phyloP scores from a whole-genome alignment of 2,797 vertebrate genomes.

The Threskiornis aethiopicus region DNA sequence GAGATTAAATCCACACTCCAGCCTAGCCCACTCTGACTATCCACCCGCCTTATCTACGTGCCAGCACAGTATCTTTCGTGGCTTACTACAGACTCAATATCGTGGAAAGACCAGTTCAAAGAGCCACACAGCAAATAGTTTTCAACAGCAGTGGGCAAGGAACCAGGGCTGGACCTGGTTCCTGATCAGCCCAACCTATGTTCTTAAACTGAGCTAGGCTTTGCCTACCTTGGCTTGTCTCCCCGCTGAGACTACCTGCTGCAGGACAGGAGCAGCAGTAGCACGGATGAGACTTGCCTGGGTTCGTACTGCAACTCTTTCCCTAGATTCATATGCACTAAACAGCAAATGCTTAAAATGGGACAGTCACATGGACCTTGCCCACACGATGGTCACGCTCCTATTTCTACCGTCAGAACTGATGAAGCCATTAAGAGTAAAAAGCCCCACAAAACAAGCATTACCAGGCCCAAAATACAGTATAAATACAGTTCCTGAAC shows the following conservation, averaged over 20 bases:
- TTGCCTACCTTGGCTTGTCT: background rate
- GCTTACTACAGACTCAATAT: background rate
- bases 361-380: constrained; percentile 26
- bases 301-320: background rate
- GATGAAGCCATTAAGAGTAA: background rate
- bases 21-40: background rate
- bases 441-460: background rate
- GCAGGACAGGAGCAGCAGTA: background rate
- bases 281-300: background rate
- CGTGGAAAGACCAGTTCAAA: background rate
- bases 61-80: background rate
- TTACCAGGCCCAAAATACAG: background rate
- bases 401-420: background rate
- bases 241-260: background rate
- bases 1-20: background rate
- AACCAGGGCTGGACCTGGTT: background rate
- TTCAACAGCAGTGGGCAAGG: background rate
- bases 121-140: background rate
- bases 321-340: background rate
- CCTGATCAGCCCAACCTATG: background rate
- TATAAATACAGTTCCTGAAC: background rate
- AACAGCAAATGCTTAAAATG: background rate
- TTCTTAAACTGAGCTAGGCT: background rate
- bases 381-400: constrained; percentile 13
- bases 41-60: background rate